A percentile compares a stretch with the other conserved stretches of the same genome.
phyloP scores from a whole-genome alignment of 2,113 vertebrate genomes.

The Phaethon lepturus region DNA sequence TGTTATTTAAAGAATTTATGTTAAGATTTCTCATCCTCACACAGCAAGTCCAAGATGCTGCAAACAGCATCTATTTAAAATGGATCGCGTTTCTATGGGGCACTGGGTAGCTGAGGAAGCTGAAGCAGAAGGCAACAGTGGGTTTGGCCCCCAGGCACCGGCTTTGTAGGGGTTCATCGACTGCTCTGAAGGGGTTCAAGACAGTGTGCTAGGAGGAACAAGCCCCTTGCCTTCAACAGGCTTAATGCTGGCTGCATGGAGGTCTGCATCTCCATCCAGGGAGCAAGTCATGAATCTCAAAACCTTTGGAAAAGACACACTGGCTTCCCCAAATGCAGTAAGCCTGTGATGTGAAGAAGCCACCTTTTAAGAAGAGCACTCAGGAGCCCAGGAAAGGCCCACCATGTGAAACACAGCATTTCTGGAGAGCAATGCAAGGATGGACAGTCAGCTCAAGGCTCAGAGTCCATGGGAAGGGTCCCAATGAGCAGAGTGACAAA shows the following conservation, averaged over 20 bases:
- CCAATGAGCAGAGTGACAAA: neutral
- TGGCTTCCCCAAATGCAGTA: rapidly evolving
- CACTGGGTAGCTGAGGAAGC: neutral
- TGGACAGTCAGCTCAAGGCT: neutral
- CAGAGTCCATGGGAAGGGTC: neutral
- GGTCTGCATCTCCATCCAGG: neutral
- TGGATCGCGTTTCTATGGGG: neutral
- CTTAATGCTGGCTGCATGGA: rapidly evolving
- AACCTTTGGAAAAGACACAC: rapidly evolving
- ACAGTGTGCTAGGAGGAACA: neutral
- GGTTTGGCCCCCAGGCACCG: neutral
- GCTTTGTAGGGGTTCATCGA: neutral
- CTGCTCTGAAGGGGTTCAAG: neutral
- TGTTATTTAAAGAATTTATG: constrained; percentile 67
- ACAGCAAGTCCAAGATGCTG: constrained; percentile 50
- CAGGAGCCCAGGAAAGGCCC: neutral
- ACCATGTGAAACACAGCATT: rapidly evolving
- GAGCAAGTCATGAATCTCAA: neutral
- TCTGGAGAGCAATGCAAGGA: neutral
- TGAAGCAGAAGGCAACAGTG: neutral
- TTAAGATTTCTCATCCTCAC: constrained; percentile 56
- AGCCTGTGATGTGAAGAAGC: neutral
- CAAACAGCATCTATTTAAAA: constrained; percentile 38
- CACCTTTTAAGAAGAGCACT: neutral
- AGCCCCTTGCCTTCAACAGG: neutral